phyloP scores from a whole-genome alignment of 2,888 invertebrate genomes.

The Tinea trinotella region DNA sequence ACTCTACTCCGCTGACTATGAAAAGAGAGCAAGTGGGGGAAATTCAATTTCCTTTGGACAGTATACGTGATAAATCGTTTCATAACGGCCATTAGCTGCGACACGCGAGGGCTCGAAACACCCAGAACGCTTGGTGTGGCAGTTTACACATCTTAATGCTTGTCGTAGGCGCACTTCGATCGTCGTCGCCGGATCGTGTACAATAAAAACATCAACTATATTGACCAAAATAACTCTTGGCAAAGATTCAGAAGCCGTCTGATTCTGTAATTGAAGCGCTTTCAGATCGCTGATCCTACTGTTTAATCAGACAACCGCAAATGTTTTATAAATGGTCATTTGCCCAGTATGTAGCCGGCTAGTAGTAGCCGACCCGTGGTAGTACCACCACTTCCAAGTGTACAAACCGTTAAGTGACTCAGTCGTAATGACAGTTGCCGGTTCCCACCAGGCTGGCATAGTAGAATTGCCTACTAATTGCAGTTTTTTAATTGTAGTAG shows the following conservation, averaged over 20 bases:
- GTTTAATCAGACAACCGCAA: conserved; percentile 8
- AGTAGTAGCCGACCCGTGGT: no score
- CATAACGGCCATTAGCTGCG: conserved; percentile 59
- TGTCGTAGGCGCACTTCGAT: conserved; percentile 45
- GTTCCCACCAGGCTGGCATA: no score
- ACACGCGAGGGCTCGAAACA: conserved; percentile 47
- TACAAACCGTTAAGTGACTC: no score
- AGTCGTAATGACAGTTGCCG: no score
- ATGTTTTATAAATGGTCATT: no score
- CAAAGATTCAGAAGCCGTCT: conserved; percentile 54
- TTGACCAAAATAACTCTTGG: conserved; percentile 72
- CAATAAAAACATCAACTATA: conserved; percentile 71
- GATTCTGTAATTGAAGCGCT: conserved; percentile 34
- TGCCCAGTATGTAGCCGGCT: no score
- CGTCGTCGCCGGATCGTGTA: conserved; percentile 49
- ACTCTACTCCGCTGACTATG: neutral
- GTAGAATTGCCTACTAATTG: no score
- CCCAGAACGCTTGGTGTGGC: conserved; percentile 33
- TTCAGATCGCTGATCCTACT: neutral
- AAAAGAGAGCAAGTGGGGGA: conserved; percentile 41
- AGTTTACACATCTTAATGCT: conserved; percentile 61
- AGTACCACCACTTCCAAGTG: no score
- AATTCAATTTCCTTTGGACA: conserved; percentile 58
- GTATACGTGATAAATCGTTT: conserved; percentile 65
- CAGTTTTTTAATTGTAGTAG: no score